Evolutionary conservation across 2,888 invertebrate genomes (phyloP), one percentile per base, ranked within the genome.

Genomic region (Melangyna quadrimaculata): DNA sequence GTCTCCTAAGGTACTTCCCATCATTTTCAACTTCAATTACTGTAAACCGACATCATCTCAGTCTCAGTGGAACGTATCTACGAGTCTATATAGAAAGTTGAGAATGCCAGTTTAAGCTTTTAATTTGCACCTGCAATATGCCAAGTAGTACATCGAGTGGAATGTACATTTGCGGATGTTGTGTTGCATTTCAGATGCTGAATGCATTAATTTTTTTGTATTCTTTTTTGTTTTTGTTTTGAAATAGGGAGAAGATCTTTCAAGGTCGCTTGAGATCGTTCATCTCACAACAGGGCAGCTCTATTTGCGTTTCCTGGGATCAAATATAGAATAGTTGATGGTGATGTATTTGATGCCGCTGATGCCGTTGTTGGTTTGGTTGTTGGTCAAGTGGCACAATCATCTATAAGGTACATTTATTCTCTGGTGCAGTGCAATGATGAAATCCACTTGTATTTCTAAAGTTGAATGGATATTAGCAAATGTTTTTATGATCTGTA

Each of bases 11-110:
- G 51, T 40, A 37, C 61, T 73, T 51, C 40, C 45, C 72, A 69
- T 73, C 72, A 63, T 72, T 78, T 82, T 72, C 72, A 73, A 78
- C 73, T 78, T 78, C 73, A 83, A 78, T 78, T 78, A 81, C 71
- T 40, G 24, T 61, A 22, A 19, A 63, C 48, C 48, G 48, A 63
- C 65, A 55, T 22, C 55, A 61, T 37, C 27, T 27, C n/a, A n/a
- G n/a, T n/a, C n/a, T n/a, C 40, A 27, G 32, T n/a, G 10, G 35
- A 67, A 22, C n/a, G 9, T 24, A 51, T 12, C 19, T 48, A 10
- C 17, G 27, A 0, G n/a, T 10, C 1, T 57, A 12, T 32, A 24
- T 37, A 24, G 32, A 40, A 22, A 43, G 24, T 29, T 29, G 14
- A 63, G 19, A 22, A 67, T 57, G 48, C 40, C 43, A 59, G 19